phyloP scores from a whole-genome alignment of 2,797 vertebrate genomes.

The Sandelia bainsii region DNA sequence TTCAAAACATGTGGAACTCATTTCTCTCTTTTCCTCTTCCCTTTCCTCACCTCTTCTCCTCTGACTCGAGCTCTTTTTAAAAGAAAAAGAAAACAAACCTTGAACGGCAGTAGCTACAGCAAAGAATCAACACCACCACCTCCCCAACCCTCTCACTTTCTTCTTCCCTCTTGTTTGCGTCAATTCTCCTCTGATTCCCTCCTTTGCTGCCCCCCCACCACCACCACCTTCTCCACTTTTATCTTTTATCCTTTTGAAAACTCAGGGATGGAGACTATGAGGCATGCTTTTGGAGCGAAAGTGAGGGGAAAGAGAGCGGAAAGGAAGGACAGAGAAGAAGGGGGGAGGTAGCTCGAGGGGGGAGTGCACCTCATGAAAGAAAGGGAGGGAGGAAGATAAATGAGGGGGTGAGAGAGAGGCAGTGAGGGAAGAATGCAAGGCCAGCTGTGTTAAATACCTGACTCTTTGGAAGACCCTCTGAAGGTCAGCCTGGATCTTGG shows the following conservation, averaged over 20 bases:
- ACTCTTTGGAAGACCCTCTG: slow-evolving; percentile 81
- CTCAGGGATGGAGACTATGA: slow-evolving; percentile 75
- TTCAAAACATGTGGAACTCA: slow-evolving; percentile 85
- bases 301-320: slow-evolving; percentile 65
- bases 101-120: slow-evolving; percentile 66
- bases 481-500: slow-evolving; percentile 80
- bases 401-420: slow-evolving; percentile 67
- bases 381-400: slow-evolving; percentile 74
- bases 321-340: slow-evolving; percentile 58
- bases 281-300: slow-evolving; percentile 81
- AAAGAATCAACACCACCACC: slow-evolving; percentile 51
- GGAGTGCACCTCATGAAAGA: slow-evolving; percentile 63
- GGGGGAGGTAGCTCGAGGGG: slow-evolving; percentile 50
- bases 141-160: slow-evolving; percentile 47
- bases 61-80: slow-evolving; percentile 62
- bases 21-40: slow-evolving; percentile 69
- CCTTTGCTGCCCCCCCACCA: slow-evolving; percentile 34
- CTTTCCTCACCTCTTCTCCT: slow-evolving; percentile 65
- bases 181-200: slow-evolving; percentile 70
- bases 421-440: slow-evolving; percentile 83
- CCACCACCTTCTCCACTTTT: slow-evolving; percentile 78
- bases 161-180: slow-evolving; percentile 73
- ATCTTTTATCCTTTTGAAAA: slow-evolving; percentile 83
- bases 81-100: slow-evolving; percentile 51
- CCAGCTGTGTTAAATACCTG: slow-evolving; percentile 89